These are phyloP conservation scores for Cladopsammia gracilis DNA, from an alignment of 64 coral and sea anemone genomes.

Conservation along the genomic window DNA sequence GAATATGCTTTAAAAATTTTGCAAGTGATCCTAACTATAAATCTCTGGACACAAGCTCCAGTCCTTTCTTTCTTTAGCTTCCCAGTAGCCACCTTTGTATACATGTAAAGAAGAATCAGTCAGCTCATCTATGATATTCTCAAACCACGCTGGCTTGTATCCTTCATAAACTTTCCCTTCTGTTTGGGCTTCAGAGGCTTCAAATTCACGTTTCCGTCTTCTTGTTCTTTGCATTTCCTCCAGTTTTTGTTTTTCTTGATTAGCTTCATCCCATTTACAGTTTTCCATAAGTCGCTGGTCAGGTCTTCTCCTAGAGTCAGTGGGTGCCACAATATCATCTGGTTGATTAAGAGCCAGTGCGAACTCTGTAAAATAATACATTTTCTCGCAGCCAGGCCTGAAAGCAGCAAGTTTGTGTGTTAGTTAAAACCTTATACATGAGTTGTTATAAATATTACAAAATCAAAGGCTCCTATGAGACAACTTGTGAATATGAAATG, in stretches of 20 bases:
- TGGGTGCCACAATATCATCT: constrained; percentile 80
- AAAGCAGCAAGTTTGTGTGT: not conserved
- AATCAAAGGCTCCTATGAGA: too few species aligned
- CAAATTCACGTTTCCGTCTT: constrained; percentile 81
- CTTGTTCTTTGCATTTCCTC: constrained; percentile 94
- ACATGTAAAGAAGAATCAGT: constrained; percentile 81
- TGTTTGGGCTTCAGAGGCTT: constrained; percentile 67
- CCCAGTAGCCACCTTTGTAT: constrained; percentile 99
- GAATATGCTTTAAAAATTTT: not conserved
- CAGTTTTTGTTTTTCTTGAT: constrained; percentile 88
- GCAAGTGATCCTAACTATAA: constrained; percentile 25
- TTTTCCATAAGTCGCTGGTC: constrained; percentile 98
- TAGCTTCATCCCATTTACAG: constrained; percentile 92
- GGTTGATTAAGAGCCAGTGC: constrained; percentile 86
- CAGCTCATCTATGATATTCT: constrained; percentile 91
- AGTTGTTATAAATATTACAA: too few species aligned
- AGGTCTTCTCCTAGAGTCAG: constrained; percentile 89
- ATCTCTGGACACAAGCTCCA: constrained; percentile 92
- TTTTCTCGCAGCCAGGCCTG: constrained; percentile 86
- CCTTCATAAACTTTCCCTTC: constrained; percentile 93
- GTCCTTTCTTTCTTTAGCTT: constrained; percentile 95
- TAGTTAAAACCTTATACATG: not conserved
- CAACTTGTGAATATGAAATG: too few species aligned
- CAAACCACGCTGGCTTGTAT: constrained; percentile 97
- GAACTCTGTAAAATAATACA: constrained; percentile 89